Conservation (phyloP, 2,797 vertebrate species). For the Esox masquinongy region DNA sequence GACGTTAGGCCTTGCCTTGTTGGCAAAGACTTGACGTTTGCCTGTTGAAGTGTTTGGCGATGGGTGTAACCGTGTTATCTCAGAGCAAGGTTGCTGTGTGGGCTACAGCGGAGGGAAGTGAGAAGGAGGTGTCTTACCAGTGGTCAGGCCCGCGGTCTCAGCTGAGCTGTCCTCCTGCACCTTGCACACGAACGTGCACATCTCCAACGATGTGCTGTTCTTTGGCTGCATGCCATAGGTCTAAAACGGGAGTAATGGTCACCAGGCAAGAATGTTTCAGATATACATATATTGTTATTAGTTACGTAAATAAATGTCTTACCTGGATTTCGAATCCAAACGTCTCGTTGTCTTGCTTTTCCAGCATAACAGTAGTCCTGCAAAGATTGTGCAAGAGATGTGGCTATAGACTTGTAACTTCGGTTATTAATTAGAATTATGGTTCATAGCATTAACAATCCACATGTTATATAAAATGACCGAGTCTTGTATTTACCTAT, state of each 20-base stretch:
- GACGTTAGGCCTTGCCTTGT: neutral
- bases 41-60: neutral
- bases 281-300: neutral
- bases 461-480: neutral
- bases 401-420: neutral
- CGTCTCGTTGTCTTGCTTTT: slow-evolving; percentile 90
- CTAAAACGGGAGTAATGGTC: slow-evolving; percentile 64
- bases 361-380: slow-evolving; percentile 67
- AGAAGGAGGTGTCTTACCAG: slow-evolving; percentile 70
- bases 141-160: slow-evolving; percentile 82
- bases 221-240: slow-evolving; percentile 79
- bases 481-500: slow-evolving; percentile 79
- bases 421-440: neutral
- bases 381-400: slow-evolving; percentile 22
- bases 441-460: neutral
- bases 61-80: neutral
- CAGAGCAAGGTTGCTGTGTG: slow-evolving; percentile 12
- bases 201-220: slow-evolving; percentile 71
- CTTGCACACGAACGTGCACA: slow-evolving; percentile 82
- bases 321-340: slow-evolving; percentile 99
- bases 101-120: neutral
- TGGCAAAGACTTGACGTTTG: neutral
- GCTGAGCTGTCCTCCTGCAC: slow-evolving; percentile 86
- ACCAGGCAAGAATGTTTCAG: neutral
- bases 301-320: slow-evolving; percentile 23